Evolutionary conservation across 2,113 vertebrate genomes (phyloP).

Genomic region (Planiliza haematocheilus): DNA sequence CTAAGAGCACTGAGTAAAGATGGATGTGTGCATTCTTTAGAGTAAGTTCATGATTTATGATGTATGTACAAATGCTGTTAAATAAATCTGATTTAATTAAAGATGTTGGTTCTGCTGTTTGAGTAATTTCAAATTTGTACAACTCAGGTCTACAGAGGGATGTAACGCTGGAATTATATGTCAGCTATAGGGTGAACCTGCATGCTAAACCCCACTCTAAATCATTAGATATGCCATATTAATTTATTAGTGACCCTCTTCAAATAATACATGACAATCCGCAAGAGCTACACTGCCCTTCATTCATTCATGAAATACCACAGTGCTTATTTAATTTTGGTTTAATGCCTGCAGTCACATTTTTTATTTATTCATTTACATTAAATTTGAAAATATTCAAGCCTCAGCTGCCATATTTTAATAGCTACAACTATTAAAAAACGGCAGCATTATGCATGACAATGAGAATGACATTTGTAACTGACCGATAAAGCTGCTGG

Average conservation of each 20-base stretch:
- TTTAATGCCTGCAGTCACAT: constrained; percentile 3
- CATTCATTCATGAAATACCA: constrained; percentile 15
- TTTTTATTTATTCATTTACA: constrained; percentile 3
- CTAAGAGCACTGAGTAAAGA: constrained; percentile 61
- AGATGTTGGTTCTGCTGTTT: neutral
- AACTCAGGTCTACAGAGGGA: constrained; percentile 1
- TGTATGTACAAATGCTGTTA: constrained; percentile 10
- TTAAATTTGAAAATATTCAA: constrained; percentile 16
- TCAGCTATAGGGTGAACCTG: neutral
- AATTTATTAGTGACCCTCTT: constrained; percentile 20
- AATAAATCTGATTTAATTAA: neutral
- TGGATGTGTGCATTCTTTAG: constrained; percentile 44
- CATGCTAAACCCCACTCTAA: constrained; percentile 7
- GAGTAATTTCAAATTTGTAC: neutral
- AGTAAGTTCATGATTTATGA: constrained; percentile 19
- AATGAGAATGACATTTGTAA: constrained; percentile 3
- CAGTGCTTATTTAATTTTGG: constrained; percentile 12
- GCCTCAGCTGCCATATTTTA: too few species aligned
- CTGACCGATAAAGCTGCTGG: constrained; percentile 7
- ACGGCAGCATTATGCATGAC: neutral
- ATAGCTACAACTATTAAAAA: neutral
- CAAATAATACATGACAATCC: constrained; percentile 25
- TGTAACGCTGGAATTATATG: neutral
- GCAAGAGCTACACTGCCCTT: constrained; percentile 1
- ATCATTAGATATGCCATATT: constrained; percentile 3